Evolutionary conservation across 2,113 vertebrate species (phyloP), one percentile per base, ranked within the genome.

Genomic region (Aythya baeri): DNA sequence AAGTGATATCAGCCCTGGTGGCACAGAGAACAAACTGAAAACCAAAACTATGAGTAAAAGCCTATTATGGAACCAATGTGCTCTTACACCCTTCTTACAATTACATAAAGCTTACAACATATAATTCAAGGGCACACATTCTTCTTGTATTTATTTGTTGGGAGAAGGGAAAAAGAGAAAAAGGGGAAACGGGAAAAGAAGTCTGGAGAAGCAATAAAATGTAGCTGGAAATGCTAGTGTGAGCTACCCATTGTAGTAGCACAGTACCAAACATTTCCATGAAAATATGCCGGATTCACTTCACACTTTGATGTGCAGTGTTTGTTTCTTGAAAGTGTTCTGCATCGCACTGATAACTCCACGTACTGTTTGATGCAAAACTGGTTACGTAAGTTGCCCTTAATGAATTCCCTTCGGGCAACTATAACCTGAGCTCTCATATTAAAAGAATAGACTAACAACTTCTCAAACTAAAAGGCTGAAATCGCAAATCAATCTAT

Each of bases 391-490:
- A 61, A 89, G 8, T 22, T 83, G 44, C 22, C 7, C 31, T 94
- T 94, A 92, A 92, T 70, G 9, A 94, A 82, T 73, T 85, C 81
- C 77, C 62, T 66, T 25, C n/a, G 71, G 66, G n/a, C 16, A 83
- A 38, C 67, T 85, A 62, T 62, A 92, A 92, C 63, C 49, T 91
- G 34, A 75, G 58, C 20, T 63, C 49, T 23, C n/a, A 14, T 49
- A 65, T 61, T 79, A 67, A 94, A 92, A 75, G 27, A 84, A 77
- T 18, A 72, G 15, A 86, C 54, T 49, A 70, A 74, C 10, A 73
- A 63, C 2, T 85, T 86, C 70, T 79, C 44, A 75, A 86, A 75
- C 22, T 62, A 59, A 41, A 88, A 81, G 32, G 43, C 1, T 82
- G 38, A 81, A 89, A 86, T 34, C 0, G 0, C 31, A 84, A 81